Evolutionary conservation across 2,797 vertebrate genomes (phyloP).

Genomic region (Sphaeramia orbicularis): DNA sequence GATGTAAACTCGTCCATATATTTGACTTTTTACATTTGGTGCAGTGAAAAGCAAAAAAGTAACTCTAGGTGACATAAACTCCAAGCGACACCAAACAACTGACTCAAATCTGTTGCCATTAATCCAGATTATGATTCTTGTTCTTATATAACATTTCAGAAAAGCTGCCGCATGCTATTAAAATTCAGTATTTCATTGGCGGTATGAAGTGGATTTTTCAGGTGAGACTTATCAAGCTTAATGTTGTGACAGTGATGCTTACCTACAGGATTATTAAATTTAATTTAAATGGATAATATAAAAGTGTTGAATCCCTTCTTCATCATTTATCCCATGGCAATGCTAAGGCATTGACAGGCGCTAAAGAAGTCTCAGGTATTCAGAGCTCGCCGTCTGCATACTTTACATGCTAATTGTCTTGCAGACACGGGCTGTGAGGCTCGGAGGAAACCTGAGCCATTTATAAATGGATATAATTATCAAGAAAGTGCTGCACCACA

Average conservation of each 20-base stretch:
- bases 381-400: conserved; percentile 7
- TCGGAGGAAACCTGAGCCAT: conserved; percentile 25
- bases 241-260: conserved; percentile 49
- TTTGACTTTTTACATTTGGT: not conserved
- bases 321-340: conserved; percentile 42
- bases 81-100: conserved; percentile 12
- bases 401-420: conserved; percentile 58
- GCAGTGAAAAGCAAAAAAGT: not conserved
- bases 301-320: conserved; percentile 42
- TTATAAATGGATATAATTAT: conserved; percentile 49
- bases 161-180: conserved; percentile 5
- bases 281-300: conserved; percentile 53
- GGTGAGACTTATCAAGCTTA: conserved; percentile 25
- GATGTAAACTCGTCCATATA: not conserved
- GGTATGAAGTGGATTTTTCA: conserved; percentile 32
- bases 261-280: conserved; percentile 53
- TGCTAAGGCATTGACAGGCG: conserved; percentile 32
- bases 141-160: not conserved
- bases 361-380: conserved; percentile 32
- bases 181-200: conserved; percentile 7
- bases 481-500: conserved; percentile 23
- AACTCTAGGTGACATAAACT: conserved; percentile 6
- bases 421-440: conserved; percentile 1
- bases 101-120: not conserved
- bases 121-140: conserved; percentile 26